Base-by-base conservation (phyloP, 2,113 vertebrate genomes). In the Progne subis region DNA sequence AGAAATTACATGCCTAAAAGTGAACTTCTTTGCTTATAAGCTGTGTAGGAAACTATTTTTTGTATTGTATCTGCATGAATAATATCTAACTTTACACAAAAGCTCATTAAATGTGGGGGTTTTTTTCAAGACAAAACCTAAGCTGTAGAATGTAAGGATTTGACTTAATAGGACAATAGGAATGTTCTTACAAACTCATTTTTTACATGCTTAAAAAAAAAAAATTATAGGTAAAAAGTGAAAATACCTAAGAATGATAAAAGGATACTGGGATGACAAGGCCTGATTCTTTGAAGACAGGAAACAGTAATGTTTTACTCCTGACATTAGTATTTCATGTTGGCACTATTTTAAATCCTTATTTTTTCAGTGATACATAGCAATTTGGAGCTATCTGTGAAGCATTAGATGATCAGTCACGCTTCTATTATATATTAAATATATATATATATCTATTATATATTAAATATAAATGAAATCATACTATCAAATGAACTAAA, bases 1-100 rank as follows among this genome's bases (percentile, higher is more conserved):
- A 80, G 57, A 95, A 95, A 95, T 89, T 91, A 65, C 86, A 89
- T 87, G 78, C 70, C 93, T 93, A 91, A 34, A 87, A 94, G 67
- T 90, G 83, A 96, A 92, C 63, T 89, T 86, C 50, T 68, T 82
- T 76, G 39, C 56, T 81, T 90, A 71, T 87, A 93, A 89, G 47
- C 47, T 85, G 52, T 47, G 76, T 80, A 91, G 82, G 60, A 93
- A 88, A 72, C 78, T 32, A 74, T 92, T 94, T 96, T 85, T 92
- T 8, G 15, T 91, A 76, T 91, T 94, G 53, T 81, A 96, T 74
- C 87, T 84, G 89, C 81, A 94, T 92, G 82, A 93, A 90, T 94
- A 94, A 95, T 90, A 91, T 81, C 69, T 74, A 80, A 55, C 37
- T 39, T 82, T 95, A 83, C 55, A 91, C 31, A 90, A 94, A 95